phyloP scores from a whole-genome alignment of 2,113 vertebrate genomes.

The Meriones unguiculatus region DNA sequence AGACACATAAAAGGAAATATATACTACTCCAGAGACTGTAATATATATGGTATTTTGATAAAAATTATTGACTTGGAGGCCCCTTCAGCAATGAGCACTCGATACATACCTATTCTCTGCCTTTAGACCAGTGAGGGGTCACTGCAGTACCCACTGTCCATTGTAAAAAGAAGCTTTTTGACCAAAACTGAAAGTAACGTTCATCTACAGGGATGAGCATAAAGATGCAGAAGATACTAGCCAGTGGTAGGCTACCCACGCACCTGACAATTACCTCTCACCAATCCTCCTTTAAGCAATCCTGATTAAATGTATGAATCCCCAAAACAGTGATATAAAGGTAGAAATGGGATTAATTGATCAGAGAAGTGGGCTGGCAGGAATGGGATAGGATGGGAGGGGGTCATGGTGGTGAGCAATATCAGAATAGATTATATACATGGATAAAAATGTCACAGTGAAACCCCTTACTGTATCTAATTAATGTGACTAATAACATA shows the following conservation, averaged over 20 bases:
- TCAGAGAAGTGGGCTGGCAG: background rate
- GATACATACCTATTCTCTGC: background rate
- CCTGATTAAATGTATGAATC: background rate
- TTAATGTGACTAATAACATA: background rate
- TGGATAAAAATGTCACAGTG: too few species aligned
- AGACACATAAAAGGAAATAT: too few species aligned
- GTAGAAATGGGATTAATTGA: background rate
- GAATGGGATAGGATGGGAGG: background rate
- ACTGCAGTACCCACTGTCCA: background rate
- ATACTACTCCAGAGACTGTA: rapidly evolving
- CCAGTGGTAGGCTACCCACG: background rate
- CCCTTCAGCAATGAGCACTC: too few species aligned
- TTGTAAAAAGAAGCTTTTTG: background rate
- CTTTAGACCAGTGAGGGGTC: background rate
- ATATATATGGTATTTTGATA: background rate
- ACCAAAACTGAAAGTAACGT: background rate
- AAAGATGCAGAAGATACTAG: background rate
- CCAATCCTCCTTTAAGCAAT: background rate
- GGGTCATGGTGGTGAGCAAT: background rate
- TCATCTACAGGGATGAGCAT: background rate
- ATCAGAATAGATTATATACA: background rate
- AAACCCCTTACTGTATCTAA: too few species aligned
- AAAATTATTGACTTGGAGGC: background rate
- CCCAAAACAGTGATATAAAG: background rate
- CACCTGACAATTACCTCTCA: too few species aligned